phyloP scores from a whole-genome alignment of 2,113 vertebrate genomes.

The Proteles cristata region DNA sequence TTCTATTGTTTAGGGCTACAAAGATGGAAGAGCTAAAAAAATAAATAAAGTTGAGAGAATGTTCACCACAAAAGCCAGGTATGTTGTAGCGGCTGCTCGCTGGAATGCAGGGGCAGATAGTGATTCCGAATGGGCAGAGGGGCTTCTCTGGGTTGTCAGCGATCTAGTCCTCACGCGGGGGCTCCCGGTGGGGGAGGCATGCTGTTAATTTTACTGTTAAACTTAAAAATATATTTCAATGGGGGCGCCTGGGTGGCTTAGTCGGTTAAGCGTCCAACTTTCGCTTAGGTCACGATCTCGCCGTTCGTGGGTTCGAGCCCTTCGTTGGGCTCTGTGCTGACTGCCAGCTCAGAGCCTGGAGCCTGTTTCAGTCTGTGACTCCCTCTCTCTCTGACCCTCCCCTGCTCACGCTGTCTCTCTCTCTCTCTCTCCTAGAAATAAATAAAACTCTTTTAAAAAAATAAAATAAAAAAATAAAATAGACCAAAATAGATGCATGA shows the following conservation, averaged over 20 bases:
- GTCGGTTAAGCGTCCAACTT: too few relatives aligned
- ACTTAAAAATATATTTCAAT: background rate
- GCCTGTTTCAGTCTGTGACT: too few relatives aligned
- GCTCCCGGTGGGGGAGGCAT: background rate
- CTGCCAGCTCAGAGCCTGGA: too few relatives aligned
- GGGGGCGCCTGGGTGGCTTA: too few relatives aligned
- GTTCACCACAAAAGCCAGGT: background rate
- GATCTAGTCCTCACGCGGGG: background rate
- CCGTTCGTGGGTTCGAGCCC: too few relatives aligned
- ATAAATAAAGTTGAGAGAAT: background rate
- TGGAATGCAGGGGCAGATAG: background rate
- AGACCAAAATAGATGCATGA: slow-evolving; percentile 29
- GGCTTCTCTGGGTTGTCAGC: background rate
- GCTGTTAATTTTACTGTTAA: background rate
- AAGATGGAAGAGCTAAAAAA: background rate
- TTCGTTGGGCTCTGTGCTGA: too few relatives aligned
- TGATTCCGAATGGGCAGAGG: background rate
- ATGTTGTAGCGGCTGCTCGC: background rate
- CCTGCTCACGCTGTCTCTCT: too few relatives aligned
- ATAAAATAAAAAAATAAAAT: background rate
- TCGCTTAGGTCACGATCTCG: too few relatives aligned
- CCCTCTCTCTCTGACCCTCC: too few relatives aligned
- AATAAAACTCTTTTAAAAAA: too few relatives aligned
- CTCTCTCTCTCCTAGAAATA: too few relatives aligned
- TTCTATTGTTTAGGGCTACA: background rate